Evolutionary conservation across 2,113 vertebrate genomes (phyloP).

Genomic region (Synchiropus splendidus): DNA sequence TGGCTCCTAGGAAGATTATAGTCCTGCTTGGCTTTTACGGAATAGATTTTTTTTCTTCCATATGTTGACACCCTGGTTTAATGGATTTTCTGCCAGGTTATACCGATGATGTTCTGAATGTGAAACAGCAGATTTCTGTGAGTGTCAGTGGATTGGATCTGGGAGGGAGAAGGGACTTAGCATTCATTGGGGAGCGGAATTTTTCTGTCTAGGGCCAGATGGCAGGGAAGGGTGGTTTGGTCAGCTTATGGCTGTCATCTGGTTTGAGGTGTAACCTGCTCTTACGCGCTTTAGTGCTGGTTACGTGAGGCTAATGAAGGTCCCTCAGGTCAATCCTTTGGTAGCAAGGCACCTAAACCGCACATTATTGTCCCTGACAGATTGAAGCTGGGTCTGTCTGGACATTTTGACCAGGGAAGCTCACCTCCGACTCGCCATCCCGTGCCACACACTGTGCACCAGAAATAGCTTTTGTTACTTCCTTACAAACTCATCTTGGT

Average conservation of each 20-base stretch:
- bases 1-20: constrained; percentile 31
- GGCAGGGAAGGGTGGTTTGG: constrained; percentile 35
- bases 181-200: constrained; percentile 38
- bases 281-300: constrained; percentile 17
- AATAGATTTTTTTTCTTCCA: constrained; percentile 21
- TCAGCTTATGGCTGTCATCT: constrained; percentile 53
- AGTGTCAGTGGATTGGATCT: constrained; percentile 1
- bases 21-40: constrained; percentile 19
- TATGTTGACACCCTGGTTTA: constrained; percentile 12
- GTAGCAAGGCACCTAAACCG: constrained; percentile 7
- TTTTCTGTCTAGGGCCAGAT: constrained; percentile 43
- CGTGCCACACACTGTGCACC: constrained; percentile 3
- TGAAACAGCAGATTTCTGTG: constrained; percentile 1
- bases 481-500: constrained; percentile 16
- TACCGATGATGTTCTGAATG: constrained; percentile 22
- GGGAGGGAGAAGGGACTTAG: constrained; percentile 31
- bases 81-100: constrained; percentile 18
- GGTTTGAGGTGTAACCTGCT: constrained; percentile 43
- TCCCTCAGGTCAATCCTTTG: constrained; percentile 35
- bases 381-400: constrained; percentile 24
- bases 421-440: background rate
- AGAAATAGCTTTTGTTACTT: constrained; percentile 18
- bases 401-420: constrained; percentile 10
- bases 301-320: constrained; percentile 40
- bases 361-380: constrained; percentile 12